Evolutionary conservation across 2,113 vertebrate species (phyloP).

Genomic region (Speoplatyrhinus poulsoni): DNA sequence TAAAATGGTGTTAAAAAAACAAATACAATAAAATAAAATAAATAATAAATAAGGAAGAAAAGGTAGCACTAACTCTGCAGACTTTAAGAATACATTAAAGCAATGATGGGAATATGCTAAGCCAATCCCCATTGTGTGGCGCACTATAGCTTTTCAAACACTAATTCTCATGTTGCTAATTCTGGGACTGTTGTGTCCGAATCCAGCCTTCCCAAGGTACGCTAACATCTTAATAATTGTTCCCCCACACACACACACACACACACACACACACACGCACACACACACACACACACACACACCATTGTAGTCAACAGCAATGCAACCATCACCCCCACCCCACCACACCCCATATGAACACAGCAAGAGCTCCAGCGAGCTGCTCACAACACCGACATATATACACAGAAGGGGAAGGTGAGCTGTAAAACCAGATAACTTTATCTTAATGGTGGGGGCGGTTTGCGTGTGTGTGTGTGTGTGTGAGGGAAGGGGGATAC

Average conservation of each 20-base stretch:
- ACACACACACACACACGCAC: slow-evolving; percentile 14
- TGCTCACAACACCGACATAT: slow-evolving; percentile 39
- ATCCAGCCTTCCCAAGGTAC: slow-evolving; percentile 19
- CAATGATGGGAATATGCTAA: background rate
- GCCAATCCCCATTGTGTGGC: background rate
- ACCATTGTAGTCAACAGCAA: slow-evolving; percentile 59
- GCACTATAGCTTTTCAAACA: background rate
- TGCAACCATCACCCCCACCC: slow-evolving; percentile 41
- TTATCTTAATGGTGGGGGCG: slow-evolving; percentile 49
- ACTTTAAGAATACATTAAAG: too few species aligned
- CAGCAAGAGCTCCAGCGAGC: slow-evolving; percentile 46
- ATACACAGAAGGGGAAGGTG: slow-evolving; percentile 46
- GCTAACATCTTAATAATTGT: slow-evolving; percentile 50
- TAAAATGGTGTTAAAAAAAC: too few species aligned
- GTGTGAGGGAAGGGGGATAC: slow-evolving; percentile 49
- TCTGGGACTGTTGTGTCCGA: background rate
- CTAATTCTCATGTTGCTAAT: background rate
- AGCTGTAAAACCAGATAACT: slow-evolving; percentile 62
- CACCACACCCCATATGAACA: slow-evolving; percentile 40
- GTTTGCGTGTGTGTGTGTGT: slow-evolving; percentile 4
- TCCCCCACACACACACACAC: slow-evolving; percentile 5
- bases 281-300: slow-evolving; percentile 20
- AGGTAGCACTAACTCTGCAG: too few species aligned
- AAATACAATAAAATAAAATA: too few species aligned
- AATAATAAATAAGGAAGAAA: too few species aligned